Conservation (phyloP, 1,140 invertebrate species). For the Drusus annulatus region DNA sequence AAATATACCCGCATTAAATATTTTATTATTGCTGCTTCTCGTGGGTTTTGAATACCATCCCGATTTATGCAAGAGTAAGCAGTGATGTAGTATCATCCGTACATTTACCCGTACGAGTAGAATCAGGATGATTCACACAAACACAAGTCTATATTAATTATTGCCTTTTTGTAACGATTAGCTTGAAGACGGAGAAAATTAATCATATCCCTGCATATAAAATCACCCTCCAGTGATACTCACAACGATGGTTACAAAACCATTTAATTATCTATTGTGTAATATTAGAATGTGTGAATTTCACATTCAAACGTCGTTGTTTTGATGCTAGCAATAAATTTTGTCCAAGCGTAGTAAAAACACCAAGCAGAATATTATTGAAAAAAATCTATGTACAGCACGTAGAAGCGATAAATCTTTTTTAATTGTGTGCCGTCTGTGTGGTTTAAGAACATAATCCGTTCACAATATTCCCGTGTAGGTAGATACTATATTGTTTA, state of each 20-base stretch:
- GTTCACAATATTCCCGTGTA: conserved; percentile 11
- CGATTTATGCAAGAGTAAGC: not conserved
- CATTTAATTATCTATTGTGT: too few species aligned
- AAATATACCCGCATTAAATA: conserved; percentile 18
- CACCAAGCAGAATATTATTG: too few species aligned
- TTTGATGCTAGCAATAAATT: too few species aligned
- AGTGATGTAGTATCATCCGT: not conserved
- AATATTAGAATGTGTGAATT: conserved; percentile 18
- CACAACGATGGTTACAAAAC: too few species aligned
- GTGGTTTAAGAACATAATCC: conserved; percentile 12
- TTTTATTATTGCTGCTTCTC: not conserved
- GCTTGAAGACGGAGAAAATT: too few species aligned
- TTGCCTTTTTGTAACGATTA: too few species aligned
- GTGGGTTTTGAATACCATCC: not conserved
- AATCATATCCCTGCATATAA: too few species aligned
- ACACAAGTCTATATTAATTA: too few species aligned
- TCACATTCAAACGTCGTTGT: not conserved
- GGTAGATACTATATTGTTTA: not conserved
- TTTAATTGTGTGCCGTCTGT: conserved; percentile 27
- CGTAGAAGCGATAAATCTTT: conserved; percentile 28
- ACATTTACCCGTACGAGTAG: too few species aligned
- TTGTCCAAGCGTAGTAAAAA: too few species aligned
- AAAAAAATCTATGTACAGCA: not conserved
- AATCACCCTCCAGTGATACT: too few species aligned
- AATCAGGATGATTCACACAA: too few species aligned